Conservation (phyloP, 2,113 vertebrate genomes). For the Cettia cetti region DNA sequence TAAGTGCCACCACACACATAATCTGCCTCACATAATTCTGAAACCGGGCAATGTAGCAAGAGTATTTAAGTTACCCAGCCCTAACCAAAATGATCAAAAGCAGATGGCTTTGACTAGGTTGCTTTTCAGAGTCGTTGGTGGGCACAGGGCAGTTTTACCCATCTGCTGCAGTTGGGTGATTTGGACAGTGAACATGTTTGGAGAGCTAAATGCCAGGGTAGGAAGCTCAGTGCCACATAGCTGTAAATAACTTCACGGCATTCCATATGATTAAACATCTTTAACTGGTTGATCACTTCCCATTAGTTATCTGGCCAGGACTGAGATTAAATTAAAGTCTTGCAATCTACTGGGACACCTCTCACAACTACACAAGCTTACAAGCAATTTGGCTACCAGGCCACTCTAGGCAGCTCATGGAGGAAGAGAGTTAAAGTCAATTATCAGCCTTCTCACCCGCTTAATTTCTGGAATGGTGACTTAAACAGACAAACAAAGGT, state of each 20-base stretch:
- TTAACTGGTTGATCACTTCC: conserved; percentile 16
- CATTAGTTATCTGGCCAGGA: neutral
- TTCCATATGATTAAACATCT: neutral
- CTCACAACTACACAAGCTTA: neutral
- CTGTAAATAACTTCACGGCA: neutral
- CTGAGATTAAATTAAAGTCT: conserved; percentile 2
- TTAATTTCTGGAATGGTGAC: neutral
- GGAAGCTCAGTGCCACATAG: neutral
- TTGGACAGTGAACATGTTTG: neutral
- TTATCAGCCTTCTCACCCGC: neutral
- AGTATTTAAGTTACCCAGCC: neutral
- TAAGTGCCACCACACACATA: neutral
- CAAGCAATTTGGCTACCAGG: neutral
- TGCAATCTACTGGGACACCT: neutral
- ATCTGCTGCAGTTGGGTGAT: neutral
- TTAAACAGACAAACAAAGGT: neutral
- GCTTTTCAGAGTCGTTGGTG: neutral
- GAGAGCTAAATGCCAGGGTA: neutral
- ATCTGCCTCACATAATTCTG: neutral
- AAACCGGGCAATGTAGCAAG: neutral
- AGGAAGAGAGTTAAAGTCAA: neutral
- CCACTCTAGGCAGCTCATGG: neutral
- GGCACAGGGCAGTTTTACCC: neutral
- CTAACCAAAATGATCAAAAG: neutral
- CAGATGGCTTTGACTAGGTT: neutral